Percentiles rank a stretch among this genome's conserved stretches.
Conservation (phyloP, 2,888 invertebrate species). For the Oligia fasciuncula region DNA sequence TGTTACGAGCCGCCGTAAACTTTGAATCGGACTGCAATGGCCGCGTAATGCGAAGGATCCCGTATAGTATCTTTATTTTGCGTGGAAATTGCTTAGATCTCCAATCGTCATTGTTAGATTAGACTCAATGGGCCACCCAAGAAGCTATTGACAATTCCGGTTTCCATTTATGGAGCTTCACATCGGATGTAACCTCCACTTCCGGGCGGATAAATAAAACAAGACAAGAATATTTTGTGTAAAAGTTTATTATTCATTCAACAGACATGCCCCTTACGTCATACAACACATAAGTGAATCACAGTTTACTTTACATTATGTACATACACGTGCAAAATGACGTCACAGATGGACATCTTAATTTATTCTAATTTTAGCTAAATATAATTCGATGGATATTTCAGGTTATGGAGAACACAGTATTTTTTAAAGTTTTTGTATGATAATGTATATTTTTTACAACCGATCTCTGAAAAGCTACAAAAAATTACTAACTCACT, state of each 20-base stretch:
- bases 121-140: slow-evolving; percentile 32
- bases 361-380: slow-evolving; percentile 26
- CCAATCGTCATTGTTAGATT: neutral
- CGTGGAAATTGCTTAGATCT: neutral
- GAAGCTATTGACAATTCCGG: neutral
- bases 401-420: neutral
- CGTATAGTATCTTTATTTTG: too few species aligned
- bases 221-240: slow-evolving; percentile 51
- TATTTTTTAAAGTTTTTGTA: neutral
- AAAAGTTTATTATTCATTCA: slow-evolving; percentile 72
- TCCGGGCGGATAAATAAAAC: slow-evolving; percentile 42
- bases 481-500: too few species aligned
- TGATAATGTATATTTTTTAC: too few species aligned
- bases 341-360: slow-evolving; percentile 41
- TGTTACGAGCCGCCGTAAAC: too few species aligned
- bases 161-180: slow-evolving; percentile 16
- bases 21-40: too few species aligned
- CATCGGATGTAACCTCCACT: slow-evolving; percentile 18
- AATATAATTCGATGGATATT: neutral
- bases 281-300: slow-evolving; percentile 64
- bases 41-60: too few species aligned
- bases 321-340: slow-evolving; percentile 58
- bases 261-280: slow-evolving; percentile 64
- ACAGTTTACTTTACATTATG: slow-evolving; percentile 69
- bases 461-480: too few species aligned